Evolutionary conservation across 2,113 vertebrate species (phyloP), one percentile per base, ranked within the genome.

Genomic region (Chamaea fasciata): DNA sequence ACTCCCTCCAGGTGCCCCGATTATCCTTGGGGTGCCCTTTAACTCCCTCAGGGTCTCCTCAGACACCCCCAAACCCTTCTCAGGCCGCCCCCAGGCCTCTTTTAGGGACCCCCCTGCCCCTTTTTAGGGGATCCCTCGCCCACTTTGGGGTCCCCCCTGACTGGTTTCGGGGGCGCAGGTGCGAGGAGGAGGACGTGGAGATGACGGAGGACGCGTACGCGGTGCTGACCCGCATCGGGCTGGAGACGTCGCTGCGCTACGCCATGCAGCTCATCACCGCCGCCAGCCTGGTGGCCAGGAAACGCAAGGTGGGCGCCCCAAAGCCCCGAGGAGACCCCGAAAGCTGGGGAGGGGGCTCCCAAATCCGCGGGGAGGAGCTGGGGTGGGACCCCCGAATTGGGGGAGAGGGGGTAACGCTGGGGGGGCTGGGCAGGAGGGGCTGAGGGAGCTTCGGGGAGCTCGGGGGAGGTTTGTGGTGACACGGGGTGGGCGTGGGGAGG

Each of bases 281-380:
- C 21, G 83, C 83, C 83, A 87, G 83, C 73, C 83, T 87, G 63
- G 83, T 87, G 83, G 83, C 83, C 84, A 57, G 83, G 44, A 86
- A 86, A 18, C 83, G 83, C 83, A 85, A 85, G 71, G 83, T 85
- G 82, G 60, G 69, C 24, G 2, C 77, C n/a, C 78, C 78, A 33
- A 39, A 47, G 8, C 9, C 60, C 3, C 1, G 1, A 5, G 21
- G 21, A 9, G 5, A 20, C 55, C 46, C 67, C 80, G 1, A 30
- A 60, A 60, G 15, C 0, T 9, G 14, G 64, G 30, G 8, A 3
- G 3, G 0, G 31, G 24, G 19, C 4, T 15, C 39, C 49, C 24
- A 35, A 79, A 79, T 9, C 2, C 4, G 49, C 4, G 3, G 37
- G 5, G 11, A 7, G 49, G 37, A n/a, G n/a, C n/a, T 16, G 46